A percentile compares a stretch with the other conserved stretches of the same genome.
Evolutionary conservation across 2,113 vertebrate species (phyloP).

Genomic region (Nothocercus julius): DNA sequence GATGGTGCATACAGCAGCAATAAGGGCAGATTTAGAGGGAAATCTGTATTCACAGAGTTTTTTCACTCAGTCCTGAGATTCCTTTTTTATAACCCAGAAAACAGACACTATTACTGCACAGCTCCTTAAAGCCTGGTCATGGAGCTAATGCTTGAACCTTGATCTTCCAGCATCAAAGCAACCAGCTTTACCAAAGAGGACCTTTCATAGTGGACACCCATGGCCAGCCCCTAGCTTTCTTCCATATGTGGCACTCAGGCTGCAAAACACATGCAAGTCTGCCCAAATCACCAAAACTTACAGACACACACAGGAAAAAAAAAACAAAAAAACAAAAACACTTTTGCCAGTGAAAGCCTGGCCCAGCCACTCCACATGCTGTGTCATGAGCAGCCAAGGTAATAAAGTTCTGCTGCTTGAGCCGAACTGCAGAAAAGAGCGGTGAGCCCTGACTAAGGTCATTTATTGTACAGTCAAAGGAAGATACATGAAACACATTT

Average conservation of each 20-base stretch:
- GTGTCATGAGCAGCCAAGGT: background rate
- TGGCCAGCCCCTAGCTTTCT: background rate
- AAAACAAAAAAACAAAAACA: background rate
- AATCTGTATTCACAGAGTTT: conserved; percentile 17
- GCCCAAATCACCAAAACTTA: background rate
- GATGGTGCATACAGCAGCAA: conserved; percentile 5
- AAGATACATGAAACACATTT: background rate
- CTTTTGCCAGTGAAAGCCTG: background rate
- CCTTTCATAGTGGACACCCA: background rate
- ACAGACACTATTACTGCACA: background rate
- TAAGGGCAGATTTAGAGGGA: conserved; percentile 29
- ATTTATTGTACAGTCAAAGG: background rate
- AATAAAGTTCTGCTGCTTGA: background rate
- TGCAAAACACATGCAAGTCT: background rate
- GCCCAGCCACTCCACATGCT: background rate
- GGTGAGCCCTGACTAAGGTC: background rate
- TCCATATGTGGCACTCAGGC: rapidly evolving
- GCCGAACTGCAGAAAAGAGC: background rate
- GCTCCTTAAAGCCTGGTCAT: background rate
- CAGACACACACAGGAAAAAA: background rate
- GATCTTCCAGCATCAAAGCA: background rate
- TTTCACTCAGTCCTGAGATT: conserved; percentile 39
- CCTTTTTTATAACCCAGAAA: conserved; percentile 31
- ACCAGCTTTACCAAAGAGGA: background rate
- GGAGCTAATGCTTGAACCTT: background rate